Percentiles rank a stretch among this genome's conserved stretches.
Evolutionary conservation across 2,113 vertebrate genomes (phyloP).

Genomic region (Dicerorhinus sumatrensis): DNA sequence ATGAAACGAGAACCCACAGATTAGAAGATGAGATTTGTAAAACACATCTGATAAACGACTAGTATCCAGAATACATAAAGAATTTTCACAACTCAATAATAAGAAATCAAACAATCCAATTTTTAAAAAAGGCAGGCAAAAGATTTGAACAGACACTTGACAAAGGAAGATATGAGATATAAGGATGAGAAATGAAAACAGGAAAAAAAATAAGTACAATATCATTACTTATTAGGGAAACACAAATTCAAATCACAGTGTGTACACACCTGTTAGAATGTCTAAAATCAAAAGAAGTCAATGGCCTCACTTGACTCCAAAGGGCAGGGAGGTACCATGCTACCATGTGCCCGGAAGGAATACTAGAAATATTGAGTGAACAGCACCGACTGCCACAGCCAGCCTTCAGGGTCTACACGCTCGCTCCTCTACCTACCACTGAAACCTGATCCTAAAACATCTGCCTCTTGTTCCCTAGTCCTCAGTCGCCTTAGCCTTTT

Average conservation of each 20-base stretch:
- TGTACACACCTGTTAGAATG: background rate
- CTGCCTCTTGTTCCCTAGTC: background rate
- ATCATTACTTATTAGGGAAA: background rate
- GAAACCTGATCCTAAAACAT: background rate
- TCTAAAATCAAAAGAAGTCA: background rate
- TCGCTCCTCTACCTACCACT: background rate
- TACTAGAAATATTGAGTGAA: background rate
- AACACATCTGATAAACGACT: background rate
- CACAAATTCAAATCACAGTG: background rate
- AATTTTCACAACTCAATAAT: background rate
- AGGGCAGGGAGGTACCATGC: accelerated
- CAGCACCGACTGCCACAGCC: background rate
- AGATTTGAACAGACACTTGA: background rate
- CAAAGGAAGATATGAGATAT: background rate
- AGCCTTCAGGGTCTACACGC: background rate
- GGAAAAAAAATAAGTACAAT: background rate
- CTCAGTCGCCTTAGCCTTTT: background rate
- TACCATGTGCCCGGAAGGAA: background rate
- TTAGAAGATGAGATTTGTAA: background rate
- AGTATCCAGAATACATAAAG: background rate
- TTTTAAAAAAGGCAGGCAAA: background rate
- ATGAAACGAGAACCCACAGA: background rate
- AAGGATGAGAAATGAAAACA: background rate
- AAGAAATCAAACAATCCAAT: background rate
- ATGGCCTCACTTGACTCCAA: background rate